phyloP scores from a whole-genome alignment of 1,140 invertebrate genomes.

The Planococcus citri region DNA sequence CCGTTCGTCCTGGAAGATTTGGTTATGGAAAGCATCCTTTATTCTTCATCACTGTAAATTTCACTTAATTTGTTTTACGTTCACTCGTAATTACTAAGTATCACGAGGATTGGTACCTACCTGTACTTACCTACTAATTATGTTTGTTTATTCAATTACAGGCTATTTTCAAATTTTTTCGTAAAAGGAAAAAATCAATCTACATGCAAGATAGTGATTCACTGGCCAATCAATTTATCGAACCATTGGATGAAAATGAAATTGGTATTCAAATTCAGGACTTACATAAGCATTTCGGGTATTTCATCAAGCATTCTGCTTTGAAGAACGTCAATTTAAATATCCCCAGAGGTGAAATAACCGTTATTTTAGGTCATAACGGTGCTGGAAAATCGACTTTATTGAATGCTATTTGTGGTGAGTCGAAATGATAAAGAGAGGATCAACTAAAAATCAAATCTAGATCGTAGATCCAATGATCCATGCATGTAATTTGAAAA shows the following conservation, averaged over 20 bases:
- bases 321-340: slow-evolving; percentile 28
- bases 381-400: slow-evolving; percentile 79
- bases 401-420: slow-evolving; percentile 38
- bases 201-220: background rate
- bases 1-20: slow-evolving; percentile 26
- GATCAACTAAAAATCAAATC: background rate
- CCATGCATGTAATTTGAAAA: too few relatives aligned
- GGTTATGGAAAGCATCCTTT: slow-evolving; percentile 26
- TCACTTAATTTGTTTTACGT: too few relatives aligned
- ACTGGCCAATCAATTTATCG: slow-evolving; percentile 17
- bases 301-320: slow-evolving; percentile 25
- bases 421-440: slow-evolving; percentile 10
- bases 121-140: too few relatives aligned
- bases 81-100: too few relatives aligned
- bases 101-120: too few relatives aligned
- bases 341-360: slow-evolving; percentile 52
- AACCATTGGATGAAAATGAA: slow-evolving; percentile 22
- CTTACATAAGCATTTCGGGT: slow-evolving; percentile 29
- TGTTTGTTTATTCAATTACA: too few relatives aligned
- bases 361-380: slow-evolving; percentile 75
- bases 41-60: slow-evolving; percentile 10
- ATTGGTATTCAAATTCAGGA: slow-evolving; percentile 30
- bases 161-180: background rate
- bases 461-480: too few relatives aligned
- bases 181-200: background rate